These are phyloP conservation scores for Drosophila limbata DNA, from an alignment of 2,888 invertebrate species.

Conservation along the genomic window DNA sequence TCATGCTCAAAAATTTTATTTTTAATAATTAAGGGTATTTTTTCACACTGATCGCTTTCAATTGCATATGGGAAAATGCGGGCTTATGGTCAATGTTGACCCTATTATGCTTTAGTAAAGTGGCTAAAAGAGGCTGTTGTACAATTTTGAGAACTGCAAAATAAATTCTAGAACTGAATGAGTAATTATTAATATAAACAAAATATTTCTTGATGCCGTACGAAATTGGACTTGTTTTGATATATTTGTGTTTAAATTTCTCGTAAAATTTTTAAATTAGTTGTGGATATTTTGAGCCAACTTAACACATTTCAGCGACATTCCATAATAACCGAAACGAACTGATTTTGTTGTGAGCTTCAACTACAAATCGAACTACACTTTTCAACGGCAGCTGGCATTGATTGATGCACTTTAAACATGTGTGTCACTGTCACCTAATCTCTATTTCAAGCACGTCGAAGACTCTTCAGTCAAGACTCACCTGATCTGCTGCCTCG, in stretches of 20 bases:
- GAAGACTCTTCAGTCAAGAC: conserved; percentile 15
- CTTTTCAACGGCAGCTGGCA: neutral
- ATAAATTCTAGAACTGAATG: neutral
- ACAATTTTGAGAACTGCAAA: neutral
- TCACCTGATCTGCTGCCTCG: conserved; percentile 85
- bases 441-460: conserved; percentile 1
- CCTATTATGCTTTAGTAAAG: conserved; percentile 9
- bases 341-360: neutral
- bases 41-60: too few relatives aligned
- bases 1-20: neutral
- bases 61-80: neutral
- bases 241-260: neutral
- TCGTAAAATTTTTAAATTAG: neutral
- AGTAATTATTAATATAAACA: neutral
- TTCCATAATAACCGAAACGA: neutral
- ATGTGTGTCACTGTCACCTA: conserved; percentile 9
- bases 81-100: conserved; percentile 22
- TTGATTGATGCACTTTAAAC: neutral
- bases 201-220: neutral
- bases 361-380: too few relatives aligned
- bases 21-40: too few relatives aligned
- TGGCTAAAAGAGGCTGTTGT: neutral
- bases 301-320: neutral
- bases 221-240: neutral
- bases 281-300: neutral